Evolutionary conservation across 2,113 vertebrate species (phyloP).

Genomic region (Psilopogon haemacephalus): DNA sequence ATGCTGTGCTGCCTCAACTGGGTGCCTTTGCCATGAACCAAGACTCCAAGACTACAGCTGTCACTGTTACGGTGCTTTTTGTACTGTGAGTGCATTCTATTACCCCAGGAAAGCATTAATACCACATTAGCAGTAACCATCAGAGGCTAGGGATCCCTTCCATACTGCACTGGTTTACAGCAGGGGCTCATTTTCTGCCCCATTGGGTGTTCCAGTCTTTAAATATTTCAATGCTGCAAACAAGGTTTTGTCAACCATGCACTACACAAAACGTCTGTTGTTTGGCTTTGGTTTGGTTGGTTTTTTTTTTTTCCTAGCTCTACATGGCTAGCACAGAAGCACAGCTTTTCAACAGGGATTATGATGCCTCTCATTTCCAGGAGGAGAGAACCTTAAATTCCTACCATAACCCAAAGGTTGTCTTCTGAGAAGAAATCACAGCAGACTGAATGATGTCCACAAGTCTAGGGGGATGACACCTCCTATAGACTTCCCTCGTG

Average conservation of each 20-base stretch:
- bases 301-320: conserved; percentile 23
- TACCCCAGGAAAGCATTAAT: conserved; percentile 51
- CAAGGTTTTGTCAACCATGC: conserved; percentile 7
- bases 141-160: conserved; percentile 24
- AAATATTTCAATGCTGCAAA: conserved; percentile 46
- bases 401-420: neutral
- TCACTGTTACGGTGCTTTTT: conserved; percentile 40
- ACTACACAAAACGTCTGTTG: neutral
- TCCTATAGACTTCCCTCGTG: neutral
- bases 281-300: no score
- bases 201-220: conserved; percentile 20
- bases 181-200: conserved; percentile 33
- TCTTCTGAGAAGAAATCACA: neutral
- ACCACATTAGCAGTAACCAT: conserved; percentile 44
- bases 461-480: neutral
- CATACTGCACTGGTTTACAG: conserved; percentile 12
- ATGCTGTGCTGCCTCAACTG: no score
- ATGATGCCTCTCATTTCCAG: neutral
- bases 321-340: neutral
- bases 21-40: conserved; percentile 37
- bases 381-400: neutral
- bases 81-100: conserved; percentile 47
- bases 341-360: conserved; percentile 1
- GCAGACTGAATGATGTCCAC: neutral
- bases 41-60: conserved; percentile 31